Evolutionary conservation across 2,797 vertebrate genomes (phyloP).

Genomic region (Diglossa cyanea): DNA sequence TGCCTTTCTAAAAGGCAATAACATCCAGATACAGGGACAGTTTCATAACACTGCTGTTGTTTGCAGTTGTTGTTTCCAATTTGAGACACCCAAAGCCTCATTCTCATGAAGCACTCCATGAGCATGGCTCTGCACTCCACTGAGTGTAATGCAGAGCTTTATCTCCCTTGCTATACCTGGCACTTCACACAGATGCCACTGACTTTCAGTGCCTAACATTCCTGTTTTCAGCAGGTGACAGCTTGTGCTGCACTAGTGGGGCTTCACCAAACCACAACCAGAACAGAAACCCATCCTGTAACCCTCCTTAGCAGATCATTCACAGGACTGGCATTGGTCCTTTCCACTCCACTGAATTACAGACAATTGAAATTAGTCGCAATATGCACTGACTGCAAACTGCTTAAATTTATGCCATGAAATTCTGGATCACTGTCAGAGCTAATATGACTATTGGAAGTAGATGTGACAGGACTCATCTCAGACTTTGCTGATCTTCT

Average conservation of each 20-base stretch:
- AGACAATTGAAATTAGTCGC: conserved; percentile 13
- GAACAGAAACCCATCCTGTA: neutral
- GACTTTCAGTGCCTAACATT: neutral
- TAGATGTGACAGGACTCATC: neutral
- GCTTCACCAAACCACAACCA: neutral
- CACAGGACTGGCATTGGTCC: neutral
- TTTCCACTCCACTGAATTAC: neutral
- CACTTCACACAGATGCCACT: neutral
- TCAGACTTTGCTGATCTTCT: neutral
- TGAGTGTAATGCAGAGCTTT: neutral
- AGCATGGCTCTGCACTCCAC: neutral
- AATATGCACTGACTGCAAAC: neutral
- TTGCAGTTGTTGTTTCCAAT: neutral
- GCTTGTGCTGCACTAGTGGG: neutral
- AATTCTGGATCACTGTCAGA: conserved; percentile 25
- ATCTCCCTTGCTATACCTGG: neutral
- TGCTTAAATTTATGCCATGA: neutral
- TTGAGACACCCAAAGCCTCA: neutral
- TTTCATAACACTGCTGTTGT: neutral
- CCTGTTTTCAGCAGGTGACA: neutral
- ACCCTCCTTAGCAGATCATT: neutral
- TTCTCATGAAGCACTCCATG: neutral
- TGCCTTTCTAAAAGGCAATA: neutral
- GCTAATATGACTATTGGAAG: neutral
- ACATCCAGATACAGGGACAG: neutral